Base-by-base conservation (phyloP, 92 coral and sea anemone species). In the Phenganax stokvisi region DNA sequence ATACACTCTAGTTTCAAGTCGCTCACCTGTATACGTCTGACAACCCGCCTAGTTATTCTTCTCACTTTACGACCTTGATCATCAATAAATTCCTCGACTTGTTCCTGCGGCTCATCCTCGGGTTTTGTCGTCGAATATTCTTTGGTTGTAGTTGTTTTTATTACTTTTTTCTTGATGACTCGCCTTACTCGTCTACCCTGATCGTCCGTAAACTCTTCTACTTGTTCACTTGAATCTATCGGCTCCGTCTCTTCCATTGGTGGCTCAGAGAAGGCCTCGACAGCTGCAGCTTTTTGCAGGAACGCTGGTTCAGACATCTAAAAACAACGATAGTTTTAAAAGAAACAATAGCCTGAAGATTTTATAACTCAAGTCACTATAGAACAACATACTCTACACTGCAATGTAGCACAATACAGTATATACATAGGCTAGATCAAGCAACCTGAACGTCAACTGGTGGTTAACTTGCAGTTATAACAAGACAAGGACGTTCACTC, bases 201-300 rank as follows among this genome's bases (percentile, higher is more conserved):
- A 10, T 92, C 96, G 79, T 94, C 97, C 56, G 85, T 78, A 84
- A 87, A 94, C 44, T 84, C 94, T 78, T 92, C 90, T 51, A 92
- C 85, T 44, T 79, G 83, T 51, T 79, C 83, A 13, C 56, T 68
- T 10, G 55, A 31, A n/a, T 62, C 83, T 73, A 65, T 51, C 0
- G 83, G 74, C 10, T 63, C 74, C 2, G 59, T 28, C 8, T 53
- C 56, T 7, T 61, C 64, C 54, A 47, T 52, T 10, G 37, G 51
- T 8, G 69, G 74, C 30, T 61, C 31, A 31, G 83, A 53, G 74
- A 51, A 54, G 12, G 69, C 83, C 7, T 79, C 83, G 47, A 60
- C 56, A 8, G 69, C 74, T 12, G 47, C 60, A n/a, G 83, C 83
- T 54, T 79, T 65, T 20, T 68, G 61, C 54, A 79, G 52, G 9